phyloP scores from a whole-genome alignment of 2,888 invertebrate genomes.

The Tetheella fluctuosa region DNA sequence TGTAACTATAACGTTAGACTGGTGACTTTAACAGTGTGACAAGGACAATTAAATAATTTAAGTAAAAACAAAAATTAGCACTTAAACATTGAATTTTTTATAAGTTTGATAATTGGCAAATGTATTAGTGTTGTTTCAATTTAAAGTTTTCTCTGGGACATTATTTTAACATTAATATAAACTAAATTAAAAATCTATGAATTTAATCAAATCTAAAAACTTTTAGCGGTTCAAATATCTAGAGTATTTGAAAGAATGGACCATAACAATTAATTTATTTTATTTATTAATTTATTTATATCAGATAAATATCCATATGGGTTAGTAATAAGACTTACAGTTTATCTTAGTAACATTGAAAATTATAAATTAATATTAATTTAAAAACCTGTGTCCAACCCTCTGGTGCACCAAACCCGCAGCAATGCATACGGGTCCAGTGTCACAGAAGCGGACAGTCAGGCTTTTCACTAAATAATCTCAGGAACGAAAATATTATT shows the following conservation, averaged over 20 bases:
- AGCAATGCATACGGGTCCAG: too few relatives aligned
- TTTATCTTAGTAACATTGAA: too few relatives aligned
- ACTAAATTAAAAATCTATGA: not conserved
- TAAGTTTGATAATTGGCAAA: not conserved
- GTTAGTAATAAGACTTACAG: too few relatives aligned
- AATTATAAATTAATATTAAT: too few relatives aligned
- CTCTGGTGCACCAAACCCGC: too few relatives aligned
- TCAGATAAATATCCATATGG: too few relatives aligned
- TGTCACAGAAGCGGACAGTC: too few relatives aligned
- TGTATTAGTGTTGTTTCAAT: not conserved
- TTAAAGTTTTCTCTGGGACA: not conserved
- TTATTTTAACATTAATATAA: not conserved
- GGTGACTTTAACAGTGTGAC: not conserved
- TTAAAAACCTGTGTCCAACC: too few relatives aligned
- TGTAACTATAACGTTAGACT: too few relatives aligned
- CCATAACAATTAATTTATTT: not conserved
- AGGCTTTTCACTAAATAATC: too few relatives aligned
- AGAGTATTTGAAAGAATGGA: not conserved
- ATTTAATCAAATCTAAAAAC: not conserved
- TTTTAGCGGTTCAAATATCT: conserved; percentile 3
- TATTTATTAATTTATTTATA: too few relatives aligned
- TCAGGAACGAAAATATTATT: not conserved
- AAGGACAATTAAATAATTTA: not conserved
- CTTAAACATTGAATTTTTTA: not conserved
- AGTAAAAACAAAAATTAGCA: not conserved